phyloP scores from a whole-genome alignment of 92 coral and sea anemone genomes.

The Micromussa lordhowensis region DNA sequence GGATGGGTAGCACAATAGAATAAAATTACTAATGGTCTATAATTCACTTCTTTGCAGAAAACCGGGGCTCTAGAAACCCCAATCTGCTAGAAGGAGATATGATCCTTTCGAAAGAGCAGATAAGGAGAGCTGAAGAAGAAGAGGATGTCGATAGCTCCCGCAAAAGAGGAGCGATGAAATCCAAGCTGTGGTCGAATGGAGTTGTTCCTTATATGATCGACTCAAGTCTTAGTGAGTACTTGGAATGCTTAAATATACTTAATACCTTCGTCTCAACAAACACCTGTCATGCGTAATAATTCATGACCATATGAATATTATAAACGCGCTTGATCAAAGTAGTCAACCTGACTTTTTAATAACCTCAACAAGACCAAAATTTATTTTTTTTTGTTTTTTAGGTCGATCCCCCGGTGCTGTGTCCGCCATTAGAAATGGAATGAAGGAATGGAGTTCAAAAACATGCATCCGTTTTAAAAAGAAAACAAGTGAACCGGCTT shows the following conservation, averaged over 20 bases:
- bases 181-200: constrained; percentile 4
- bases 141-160: not conserved
- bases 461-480: constrained; percentile 8
- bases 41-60: constrained; percentile 4
- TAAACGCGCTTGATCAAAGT: too few species aligned
- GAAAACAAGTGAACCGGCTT: not conserved
- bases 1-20: too few species aligned
- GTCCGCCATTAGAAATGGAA: constrained; percentile 7
- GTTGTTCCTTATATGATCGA: not conserved
- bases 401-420: not conserved
- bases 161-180: constrained; percentile 4
- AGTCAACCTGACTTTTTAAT: too few species aligned
- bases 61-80: not conserved
- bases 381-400: not conserved
- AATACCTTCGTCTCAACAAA: too few species aligned
- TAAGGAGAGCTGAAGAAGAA: not conserved
- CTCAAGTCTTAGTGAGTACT: not conserved
- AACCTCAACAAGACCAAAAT: not conserved
- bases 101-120: constrained; percentile 19
- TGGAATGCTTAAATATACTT: too few species aligned
- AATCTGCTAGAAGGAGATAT: constrained; percentile 58
- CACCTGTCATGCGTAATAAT: too few species aligned
- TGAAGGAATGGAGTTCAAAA: constrained; percentile 21
- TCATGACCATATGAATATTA: too few species aligned
- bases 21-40: too few species aligned